Percentiles rank a stretch among this genome's conserved stretches.
Evolutionary conservation across 2,888 invertebrate genomes (phyloP).

Genomic region (Willowsia nigromaculata): DNA sequence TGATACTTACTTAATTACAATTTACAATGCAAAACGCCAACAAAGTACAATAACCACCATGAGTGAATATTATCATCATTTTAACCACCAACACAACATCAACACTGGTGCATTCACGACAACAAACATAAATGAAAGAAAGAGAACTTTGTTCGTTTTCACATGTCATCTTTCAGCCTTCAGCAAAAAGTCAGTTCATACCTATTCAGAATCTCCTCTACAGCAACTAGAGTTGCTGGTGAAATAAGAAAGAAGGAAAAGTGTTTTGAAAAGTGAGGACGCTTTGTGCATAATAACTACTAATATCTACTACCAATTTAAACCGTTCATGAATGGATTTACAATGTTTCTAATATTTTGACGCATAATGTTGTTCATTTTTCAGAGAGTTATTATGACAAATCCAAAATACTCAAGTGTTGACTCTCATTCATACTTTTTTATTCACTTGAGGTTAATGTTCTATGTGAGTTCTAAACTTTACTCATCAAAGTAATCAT

Average conservation of each 20-base stretch:
- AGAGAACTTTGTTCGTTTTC: conserved; percentile 8
- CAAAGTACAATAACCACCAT: conserved; percentile 6
- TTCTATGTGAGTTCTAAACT: too few relatives aligned
- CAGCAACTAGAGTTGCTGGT: background rate
- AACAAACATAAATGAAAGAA: background rate
- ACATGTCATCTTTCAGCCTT: conserved; percentile 37
- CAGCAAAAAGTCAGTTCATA: background rate
- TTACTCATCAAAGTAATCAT: too few relatives aligned
- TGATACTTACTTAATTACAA: conserved; percentile 40
- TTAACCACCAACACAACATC: background rate
- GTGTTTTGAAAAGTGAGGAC: conserved; percentile 5
- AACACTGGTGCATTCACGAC: background rate
- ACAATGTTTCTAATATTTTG: background rate
- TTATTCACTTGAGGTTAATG: too few relatives aligned
- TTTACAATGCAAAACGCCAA: conserved; percentile 50
- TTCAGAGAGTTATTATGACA: too few relatives aligned
- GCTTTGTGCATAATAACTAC: conserved; percentile 20
- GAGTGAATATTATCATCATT: background rate
- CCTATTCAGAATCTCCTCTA: background rate
- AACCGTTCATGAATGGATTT: background rate
- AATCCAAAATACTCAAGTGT: too few relatives aligned
- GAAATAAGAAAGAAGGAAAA: conserved; percentile 26
- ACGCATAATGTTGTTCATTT: too few relatives aligned
- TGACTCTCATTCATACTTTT: too few relatives aligned
- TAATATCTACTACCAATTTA: background rate